Evolutionary conservation across 1,140 invertebrate species (phyloP), one percentile per base, ranked within the genome.

Genomic region (Drosophila kurseongensis): DNA sequence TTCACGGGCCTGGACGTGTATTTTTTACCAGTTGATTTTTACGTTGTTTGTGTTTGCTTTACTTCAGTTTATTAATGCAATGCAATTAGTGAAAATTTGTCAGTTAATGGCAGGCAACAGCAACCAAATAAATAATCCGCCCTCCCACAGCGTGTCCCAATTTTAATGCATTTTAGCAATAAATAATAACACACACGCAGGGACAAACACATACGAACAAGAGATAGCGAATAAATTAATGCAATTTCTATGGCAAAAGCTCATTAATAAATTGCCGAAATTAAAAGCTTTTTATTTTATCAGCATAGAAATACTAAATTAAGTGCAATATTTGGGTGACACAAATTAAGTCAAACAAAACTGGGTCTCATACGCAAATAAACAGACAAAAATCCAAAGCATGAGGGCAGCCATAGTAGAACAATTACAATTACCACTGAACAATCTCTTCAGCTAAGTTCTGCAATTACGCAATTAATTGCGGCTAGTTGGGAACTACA

Each of bases 11-110:
- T n/a, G 65, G 41, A 47, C 65, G 35, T 69, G 18, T n/a, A n/a
- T 71, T 72, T 71, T 71, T 57, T 45, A 3, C 10, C 62, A 45
- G 61, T 54, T 51, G 27, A 35, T 62, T 67, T 67, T 67, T 41
- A 12, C 27, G 29, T 45, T 38, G 18, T 55, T 61, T 50, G 59
- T 76, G 61, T 67, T 81, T 56, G 45, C 54, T 36, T 66, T 67
- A 76, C 55, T 60, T 61, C 52, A 86, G 79, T 88, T 86, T 86
- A 86, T 86, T 86, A 86, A 86, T 80, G 84, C 66, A 86, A 89
- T 76, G 84, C 83, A 86, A 86, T 86, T 86, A 86, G 83, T 78
- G 59, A 79, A 71, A 88, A 88, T 88, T 88, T 88, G 83, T 89
- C 83, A 89, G 83, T 88, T 89, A 89, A 88, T 88, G 83, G 76